Conservation (phyloP, 2,888 invertebrate species). For the Phanerotoma sp. region DNA sequence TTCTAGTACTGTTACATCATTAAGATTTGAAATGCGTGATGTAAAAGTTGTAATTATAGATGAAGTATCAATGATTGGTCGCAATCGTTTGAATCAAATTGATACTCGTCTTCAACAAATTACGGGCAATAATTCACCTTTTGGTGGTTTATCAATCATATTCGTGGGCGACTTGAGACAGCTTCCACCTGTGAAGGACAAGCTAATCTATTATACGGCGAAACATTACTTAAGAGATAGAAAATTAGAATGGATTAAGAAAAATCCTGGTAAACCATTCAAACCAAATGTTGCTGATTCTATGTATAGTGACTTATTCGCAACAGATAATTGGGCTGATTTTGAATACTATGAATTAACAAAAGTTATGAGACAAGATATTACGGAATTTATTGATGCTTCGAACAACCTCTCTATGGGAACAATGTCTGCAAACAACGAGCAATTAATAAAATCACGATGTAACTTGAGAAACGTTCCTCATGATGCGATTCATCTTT, state of each 20-base stretch:
- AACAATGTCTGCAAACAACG: constrained; percentile 33
- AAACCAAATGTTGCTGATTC: neutral
- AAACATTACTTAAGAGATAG: neutral
- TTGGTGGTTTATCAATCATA: constrained; percentile 46
- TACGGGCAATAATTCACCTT: constrained; percentile 34
- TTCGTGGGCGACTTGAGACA: constrained; percentile 48
- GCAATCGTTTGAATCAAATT: constrained; percentile 35
- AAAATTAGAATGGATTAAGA: neutral
- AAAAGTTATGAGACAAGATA: constrained; percentile 43
- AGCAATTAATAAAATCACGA: constrained; percentile 31
- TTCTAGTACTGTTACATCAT: neutral
- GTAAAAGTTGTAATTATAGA: constrained; percentile 30
- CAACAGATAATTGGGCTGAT: constrained; percentile 31
- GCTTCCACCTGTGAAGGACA: constrained; percentile 42
- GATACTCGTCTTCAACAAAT: constrained; percentile 45
- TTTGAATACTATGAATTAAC: constrained; percentile 41
- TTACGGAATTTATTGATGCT: constrained; percentile 34
- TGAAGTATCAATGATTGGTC: constrained; percentile 47
- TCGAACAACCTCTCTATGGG: constrained; percentile 39
- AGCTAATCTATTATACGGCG: constrained; percentile 32
- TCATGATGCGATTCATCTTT: constrained; percentile 17
- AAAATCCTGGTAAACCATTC: neutral
- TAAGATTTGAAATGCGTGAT: neutral
- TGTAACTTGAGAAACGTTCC: constrained; percentile 13
- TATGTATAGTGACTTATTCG: constrained; percentile 14